phyloP scores from a whole-genome alignment of 2,888 invertebrate species.

The Limnephilus marmoratus region DNA sequence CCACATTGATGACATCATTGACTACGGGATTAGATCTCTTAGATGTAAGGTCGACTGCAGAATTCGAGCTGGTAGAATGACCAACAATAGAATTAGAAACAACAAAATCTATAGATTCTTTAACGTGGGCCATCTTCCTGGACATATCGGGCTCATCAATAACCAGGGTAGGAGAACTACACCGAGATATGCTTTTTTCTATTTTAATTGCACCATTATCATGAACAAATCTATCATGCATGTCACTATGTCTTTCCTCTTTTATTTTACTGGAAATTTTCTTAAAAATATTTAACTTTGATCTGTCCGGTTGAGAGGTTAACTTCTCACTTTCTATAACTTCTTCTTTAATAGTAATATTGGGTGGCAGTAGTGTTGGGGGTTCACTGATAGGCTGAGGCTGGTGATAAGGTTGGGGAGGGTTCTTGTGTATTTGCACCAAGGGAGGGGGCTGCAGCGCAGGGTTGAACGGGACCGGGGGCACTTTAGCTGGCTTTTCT shows the following conservation, averaged over 20 bases:
- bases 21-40: constrained; percentile 70
- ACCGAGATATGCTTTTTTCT: constrained; percentile 52
- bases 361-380: constrained; percentile 68
- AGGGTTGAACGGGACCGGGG: constrained; percentile 68
- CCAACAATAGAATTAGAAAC: constrained; percentile 60
- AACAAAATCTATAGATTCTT: constrained; percentile 51
- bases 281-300: constrained; percentile 91
- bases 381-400: constrained; percentile 45
- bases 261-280: constrained; percentile 88
- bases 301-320: constrained; percentile 88
- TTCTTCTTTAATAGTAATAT: constrained; percentile 76
- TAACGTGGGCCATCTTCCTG: constrained; percentile 52
- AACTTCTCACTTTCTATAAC: constrained; percentile 79
- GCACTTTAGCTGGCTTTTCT: constrained; percentile 64
- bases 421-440: constrained; percentile 65
- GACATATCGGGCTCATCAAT: constrained; percentile 52
- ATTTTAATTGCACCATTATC: constrained; percentile 66
- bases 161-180: constrained; percentile 44
- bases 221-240: constrained; percentile 65
- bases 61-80: constrained; percentile 41
- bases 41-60: constrained; percentile 72
- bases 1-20: constrained; percentile 76
- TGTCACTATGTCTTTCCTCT: constrained; percentile 78
- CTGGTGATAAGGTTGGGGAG: constrained; percentile 49
- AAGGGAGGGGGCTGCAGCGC: constrained; percentile 67